These are phyloP conservation scores for Molorchus minor DNA, from an alignment of 2,888 invertebrate species.

Conservation along the genomic window DNA sequence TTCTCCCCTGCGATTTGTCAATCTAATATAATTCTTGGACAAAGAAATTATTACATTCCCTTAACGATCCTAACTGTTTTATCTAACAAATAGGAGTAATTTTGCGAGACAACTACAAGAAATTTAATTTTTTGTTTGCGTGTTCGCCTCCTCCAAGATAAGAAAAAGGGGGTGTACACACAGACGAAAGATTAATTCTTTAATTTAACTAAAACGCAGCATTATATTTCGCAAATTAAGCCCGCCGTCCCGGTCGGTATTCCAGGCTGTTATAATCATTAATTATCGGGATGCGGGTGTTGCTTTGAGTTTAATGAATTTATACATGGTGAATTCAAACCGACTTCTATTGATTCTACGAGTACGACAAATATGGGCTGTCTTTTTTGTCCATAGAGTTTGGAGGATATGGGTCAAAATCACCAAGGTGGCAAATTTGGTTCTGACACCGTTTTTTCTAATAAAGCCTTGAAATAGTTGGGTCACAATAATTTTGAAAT, in stretches of 20 bases:
- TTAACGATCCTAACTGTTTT: constrained; percentile 17
- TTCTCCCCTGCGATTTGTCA: not conserved
- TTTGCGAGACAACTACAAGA: constrained; percentile 21
- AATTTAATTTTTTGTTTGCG: constrained; percentile 34
- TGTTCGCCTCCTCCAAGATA: constrained; percentile 25
- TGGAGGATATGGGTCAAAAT: too few relatives aligned
- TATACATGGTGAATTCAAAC: constrained; percentile 21
- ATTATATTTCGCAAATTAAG: constrained; percentile 40
- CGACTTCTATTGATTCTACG: constrained; percentile 22
- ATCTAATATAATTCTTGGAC: not conserved
- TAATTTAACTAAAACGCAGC: constrained; percentile 32
- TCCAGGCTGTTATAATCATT: constrained; percentile 22
- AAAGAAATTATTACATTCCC: constrained; percentile 8
- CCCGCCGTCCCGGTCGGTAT: constrained; percentile 31
- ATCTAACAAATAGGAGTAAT: constrained; percentile 29
- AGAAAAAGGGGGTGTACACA: constrained; percentile 23
- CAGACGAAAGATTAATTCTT: constrained; percentile 35
- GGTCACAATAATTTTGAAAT: too few relatives aligned
- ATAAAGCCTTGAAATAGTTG: too few relatives aligned
- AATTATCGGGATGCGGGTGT: constrained; percentile 24
- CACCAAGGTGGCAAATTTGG: too few relatives aligned
- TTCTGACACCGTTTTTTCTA: too few relatives aligned
- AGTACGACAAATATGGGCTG: too few relatives aligned
- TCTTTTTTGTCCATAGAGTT: constrained; percentile 4
- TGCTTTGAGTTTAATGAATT: constrained; percentile 24